Base-by-base conservation (phyloP, 1,140 invertebrate genomes). In the Andricus grossulariae region DNA sequence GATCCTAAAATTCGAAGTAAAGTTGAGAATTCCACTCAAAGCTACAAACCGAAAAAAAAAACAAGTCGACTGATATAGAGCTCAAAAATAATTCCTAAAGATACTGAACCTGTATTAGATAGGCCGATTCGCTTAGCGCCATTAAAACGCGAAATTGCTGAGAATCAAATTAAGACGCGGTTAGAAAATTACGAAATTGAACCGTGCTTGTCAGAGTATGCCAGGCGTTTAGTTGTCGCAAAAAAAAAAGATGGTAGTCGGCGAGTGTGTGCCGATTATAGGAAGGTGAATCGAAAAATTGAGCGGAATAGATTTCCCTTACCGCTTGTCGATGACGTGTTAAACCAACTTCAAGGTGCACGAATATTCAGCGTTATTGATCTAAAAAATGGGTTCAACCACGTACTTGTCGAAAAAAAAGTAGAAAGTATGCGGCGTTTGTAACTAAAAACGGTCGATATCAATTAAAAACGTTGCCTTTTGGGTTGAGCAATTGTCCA, bases 211-310 rank as follows among this genome's bases (percentile, higher is more conserved):
- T 90, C 88, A 54, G 89, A 91, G 8, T 93, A 84, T 86, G 81
- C 88, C 8, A 86, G 87, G 18, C 91, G 88, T 32, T 84, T 92
- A 3, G 87, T 92, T 6, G 57, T 92, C 15, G 88, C 89, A 0
- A 77, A 77, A 21, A 93, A 93, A 80, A 91, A 90, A 77, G 77
- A 82, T 54, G 84, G 84, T 11, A 54, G 25, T 5, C 74, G 39
- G 16, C 76, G 90, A 11, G 79, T 83, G 81, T 71, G 66, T 15
- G 32, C 45, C 8, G 66, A 71, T 39, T 71, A 39, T 45, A 54
- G 82, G 87, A 1, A 51, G n/a, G 12, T 51, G n/a, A 51, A 51
- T 51, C 50, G 50, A n/a, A n/a, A n/a, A n/a, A n/a, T n/a, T n/a
- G n/a, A n/a, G n/a, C n/a, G n/a, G n/a, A n/a, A n/a, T n/a, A n/a